Percentiles rank a stretch among this genome's conserved stretches.
These are phyloP conservation scores for Chironomus riparius DNA, from an alignment of 2,888 invertebrate genomes.

Conservation along the genomic window DNA sequence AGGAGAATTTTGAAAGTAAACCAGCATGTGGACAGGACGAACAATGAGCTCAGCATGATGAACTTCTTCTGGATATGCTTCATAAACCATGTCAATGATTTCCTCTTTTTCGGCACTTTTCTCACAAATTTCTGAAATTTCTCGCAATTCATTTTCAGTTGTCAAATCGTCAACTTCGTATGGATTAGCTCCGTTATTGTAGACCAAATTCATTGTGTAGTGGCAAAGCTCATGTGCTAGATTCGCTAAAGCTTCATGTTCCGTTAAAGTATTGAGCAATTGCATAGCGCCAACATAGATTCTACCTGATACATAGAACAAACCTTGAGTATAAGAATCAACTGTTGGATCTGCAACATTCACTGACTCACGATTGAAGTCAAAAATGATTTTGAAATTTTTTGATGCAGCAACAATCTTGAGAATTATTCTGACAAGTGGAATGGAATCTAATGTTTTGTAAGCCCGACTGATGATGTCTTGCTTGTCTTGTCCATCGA, in stretches of 20 bases:
- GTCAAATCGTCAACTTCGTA: not conserved
- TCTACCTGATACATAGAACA: not conserved
- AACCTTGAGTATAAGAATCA: not conserved
- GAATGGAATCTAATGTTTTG: not conserved
- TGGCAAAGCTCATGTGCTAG: not conserved
- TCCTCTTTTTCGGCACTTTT: not conserved
- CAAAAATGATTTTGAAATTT: not conserved
- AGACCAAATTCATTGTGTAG: not conserved
- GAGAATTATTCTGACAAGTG: not conserved
- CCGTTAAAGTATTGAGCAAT: not conserved
- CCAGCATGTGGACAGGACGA: not conserved
- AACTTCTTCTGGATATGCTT: not conserved
- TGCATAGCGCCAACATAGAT: not conserved
- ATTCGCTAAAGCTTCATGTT: not conserved
- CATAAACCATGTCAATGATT: not conserved
- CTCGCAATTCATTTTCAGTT: not conserved
- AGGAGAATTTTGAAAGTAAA: not conserved
- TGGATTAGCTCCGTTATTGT: not conserved
- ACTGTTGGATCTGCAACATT: not conserved
- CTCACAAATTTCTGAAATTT: not conserved
- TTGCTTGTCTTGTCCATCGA: not conserved
- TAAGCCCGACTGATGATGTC: not conserved
- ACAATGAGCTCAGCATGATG: not conserved
- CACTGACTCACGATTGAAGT: not conserved
- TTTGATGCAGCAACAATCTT: not conserved